Base-by-base conservation (phyloP, 2,888 invertebrate genomes). In the Busseola fusca region DNA sequence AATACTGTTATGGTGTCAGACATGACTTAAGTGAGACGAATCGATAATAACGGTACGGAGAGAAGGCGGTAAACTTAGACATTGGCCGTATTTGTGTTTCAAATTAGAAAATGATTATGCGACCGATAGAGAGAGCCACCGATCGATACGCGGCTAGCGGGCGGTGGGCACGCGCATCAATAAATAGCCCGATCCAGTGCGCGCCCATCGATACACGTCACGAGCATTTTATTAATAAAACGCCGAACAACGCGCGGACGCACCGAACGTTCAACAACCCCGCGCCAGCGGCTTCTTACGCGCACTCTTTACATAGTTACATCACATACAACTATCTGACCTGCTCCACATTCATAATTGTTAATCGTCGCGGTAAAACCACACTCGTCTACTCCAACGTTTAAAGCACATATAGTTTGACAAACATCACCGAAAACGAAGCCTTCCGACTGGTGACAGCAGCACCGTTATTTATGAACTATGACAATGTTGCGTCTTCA, bases 151-250 rank as follows among this genome's bases (percentile, higher is more conserved):
- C 81, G 78, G 83, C 82, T 76, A 84, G 82, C 79, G 80, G 76
- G 87, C 87, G 87, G 82, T 88, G 92, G 90, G 91, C 92, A 88
- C 88, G 91, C 93, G 93, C 91, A 91, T 93, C 93, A 91, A 93
- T 93, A 94, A 93, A 93, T 94, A 94, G 94, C 92, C 87, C 90
- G 91, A 92, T 92, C 89, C 88, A 87, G 87, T 87, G 90, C 89
- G 90, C 91, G 90, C 87, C 88, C 91, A 90, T 93, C 94, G 93
- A 93, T 93, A 93, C 92, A 91, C 94, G 94, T 94, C 94, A 94
- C 92, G 88, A 89, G 88, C 88, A 92, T 92, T 94, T 94, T 95
- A 95, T 95, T 94, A 95, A 95, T 95, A 95, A 93, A 95, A 93
- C 93, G 81, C 90, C 89, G 91, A 92, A 92, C 91, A 87, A 87